A percentile compares a stretch with the other conserved stretches of the same genome.
Conservation (phyloP, 2,113 vertebrate species). For the Halcyon senegalensis region DNA sequence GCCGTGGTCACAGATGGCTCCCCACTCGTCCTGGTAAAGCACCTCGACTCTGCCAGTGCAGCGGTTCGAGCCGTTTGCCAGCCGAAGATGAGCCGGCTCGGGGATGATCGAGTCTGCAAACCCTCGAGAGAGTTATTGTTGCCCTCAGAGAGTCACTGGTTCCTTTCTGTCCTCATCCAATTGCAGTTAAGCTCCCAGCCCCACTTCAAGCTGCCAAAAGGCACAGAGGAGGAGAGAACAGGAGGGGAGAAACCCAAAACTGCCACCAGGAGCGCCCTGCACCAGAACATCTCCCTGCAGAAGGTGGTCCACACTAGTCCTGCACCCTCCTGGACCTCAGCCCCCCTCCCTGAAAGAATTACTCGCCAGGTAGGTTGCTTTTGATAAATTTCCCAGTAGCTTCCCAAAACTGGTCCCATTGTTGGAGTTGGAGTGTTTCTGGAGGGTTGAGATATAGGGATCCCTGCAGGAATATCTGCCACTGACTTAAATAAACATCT, state of each 20-base stretch:
- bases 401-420: background rate
- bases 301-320: background rate
- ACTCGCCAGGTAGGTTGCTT: background rate
- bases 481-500: background rate
- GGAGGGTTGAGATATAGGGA: background rate
- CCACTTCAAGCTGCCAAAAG: background rate
- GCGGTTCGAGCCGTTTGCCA: conserved; percentile 5
- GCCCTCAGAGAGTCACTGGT: background rate
- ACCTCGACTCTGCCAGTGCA: conserved; percentile 74
- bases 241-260: background rate
- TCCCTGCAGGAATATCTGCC: background rate
- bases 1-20: conserved; percentile 32
- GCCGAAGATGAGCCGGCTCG: background rate
- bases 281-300: background rate
- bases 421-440: background rate
- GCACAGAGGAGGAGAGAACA: background rate
- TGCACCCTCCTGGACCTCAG: background rate
- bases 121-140: too few relatives aligned
- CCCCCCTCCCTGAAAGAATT: background rate
- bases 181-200: background rate
- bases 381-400: accelerated
- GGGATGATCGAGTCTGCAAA: background rate
- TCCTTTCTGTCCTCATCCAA: background rate
- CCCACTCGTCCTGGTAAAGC: conserved; percentile 62
- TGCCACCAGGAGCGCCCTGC: background rate